These are phyloP conservation scores for Halesus radiatus DNA, from an alignment of 1,140 invertebrate genomes.

Conservation along the genomic window DNA sequence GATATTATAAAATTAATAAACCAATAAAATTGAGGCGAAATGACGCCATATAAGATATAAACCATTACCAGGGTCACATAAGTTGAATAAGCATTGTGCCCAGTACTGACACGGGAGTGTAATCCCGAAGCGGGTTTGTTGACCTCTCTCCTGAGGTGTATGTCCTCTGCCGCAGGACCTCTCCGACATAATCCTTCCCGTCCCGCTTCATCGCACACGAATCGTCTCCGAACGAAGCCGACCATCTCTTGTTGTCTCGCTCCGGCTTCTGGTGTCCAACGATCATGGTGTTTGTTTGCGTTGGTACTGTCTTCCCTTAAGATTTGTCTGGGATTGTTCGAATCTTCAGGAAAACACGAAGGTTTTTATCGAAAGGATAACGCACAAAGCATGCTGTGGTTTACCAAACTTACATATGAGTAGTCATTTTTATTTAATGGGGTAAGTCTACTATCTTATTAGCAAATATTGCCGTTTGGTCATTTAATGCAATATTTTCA, in stretches of 20 bases:
- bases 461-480: not conserved
- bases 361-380: not conserved
- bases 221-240: not conserved
- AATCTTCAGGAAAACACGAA: not conserved
- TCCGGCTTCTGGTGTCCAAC: constrained; percentile 16
- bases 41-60: not conserved
- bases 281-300: constrained; percentile 51
- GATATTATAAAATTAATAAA: too few relatives aligned
- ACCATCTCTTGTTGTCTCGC: constrained; percentile 22
- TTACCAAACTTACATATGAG: not conserved
- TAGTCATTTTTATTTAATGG: not conserved
- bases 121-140: constrained; percentile 54
- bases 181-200: constrained; percentile 15
- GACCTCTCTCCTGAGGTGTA: constrained; percentile 54
- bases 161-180: constrained; percentile 47
- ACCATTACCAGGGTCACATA: constrained; percentile 11
- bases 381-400: too few relatives aligned
- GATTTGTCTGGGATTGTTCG: not conserved
- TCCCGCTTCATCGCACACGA: constrained; percentile 29
- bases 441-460: not conserved
- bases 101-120: constrained; percentile 48
- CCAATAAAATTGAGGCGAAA: too few relatives aligned
- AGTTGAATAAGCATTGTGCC: constrained; percentile 32
- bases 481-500: not conserved
- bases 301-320: constrained; percentile 35